Percentiles rank a stretch among this genome's conserved stretches.
Evolutionary conservation across 2,888 invertebrate genomes (phyloP).

Genomic region (Rhamnusium bicolor): DNA sequence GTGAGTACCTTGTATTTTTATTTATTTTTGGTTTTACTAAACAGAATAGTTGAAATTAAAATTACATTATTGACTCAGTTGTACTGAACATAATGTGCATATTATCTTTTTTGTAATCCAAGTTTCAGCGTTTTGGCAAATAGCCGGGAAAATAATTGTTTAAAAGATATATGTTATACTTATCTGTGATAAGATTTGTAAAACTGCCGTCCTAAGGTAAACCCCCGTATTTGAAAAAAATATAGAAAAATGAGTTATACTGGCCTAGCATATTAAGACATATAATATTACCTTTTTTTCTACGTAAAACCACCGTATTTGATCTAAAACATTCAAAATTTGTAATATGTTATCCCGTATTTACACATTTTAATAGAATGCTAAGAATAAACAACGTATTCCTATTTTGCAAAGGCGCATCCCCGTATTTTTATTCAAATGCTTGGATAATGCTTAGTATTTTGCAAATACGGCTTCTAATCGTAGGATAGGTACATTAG

Average conservation of each 20-base stretch:
- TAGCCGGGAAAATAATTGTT: too few relatives aligned
- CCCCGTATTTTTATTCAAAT: neutral
- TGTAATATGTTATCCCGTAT: neutral
- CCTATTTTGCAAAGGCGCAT: neutral
- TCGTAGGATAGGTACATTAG: neutral
- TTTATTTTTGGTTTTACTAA: too few relatives aligned
- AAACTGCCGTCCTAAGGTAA: too few relatives aligned
- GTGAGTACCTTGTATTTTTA: too few relatives aligned
- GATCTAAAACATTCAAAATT: neutral
- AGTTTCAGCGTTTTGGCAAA: too few relatives aligned
- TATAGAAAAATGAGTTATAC: neutral
- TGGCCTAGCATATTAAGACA: neutral
- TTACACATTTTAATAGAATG: neutral
- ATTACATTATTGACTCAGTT: too few relatives aligned
- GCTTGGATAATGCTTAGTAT: neutral
- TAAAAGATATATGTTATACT: too few relatives aligned
- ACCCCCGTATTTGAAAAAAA: conserved; percentile 2
- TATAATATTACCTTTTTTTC: neutral
- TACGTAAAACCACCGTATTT: neutral
- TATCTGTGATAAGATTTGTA: too few relatives aligned
- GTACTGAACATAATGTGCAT: too few relatives aligned
- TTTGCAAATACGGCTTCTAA: neutral
- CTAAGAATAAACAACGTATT: neutral
- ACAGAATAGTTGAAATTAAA: too few relatives aligned
- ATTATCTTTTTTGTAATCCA: too few relatives aligned